phyloP scores from a whole-genome alignment of 2,888 invertebrate species.

The Lasioglossum morio region DNA sequence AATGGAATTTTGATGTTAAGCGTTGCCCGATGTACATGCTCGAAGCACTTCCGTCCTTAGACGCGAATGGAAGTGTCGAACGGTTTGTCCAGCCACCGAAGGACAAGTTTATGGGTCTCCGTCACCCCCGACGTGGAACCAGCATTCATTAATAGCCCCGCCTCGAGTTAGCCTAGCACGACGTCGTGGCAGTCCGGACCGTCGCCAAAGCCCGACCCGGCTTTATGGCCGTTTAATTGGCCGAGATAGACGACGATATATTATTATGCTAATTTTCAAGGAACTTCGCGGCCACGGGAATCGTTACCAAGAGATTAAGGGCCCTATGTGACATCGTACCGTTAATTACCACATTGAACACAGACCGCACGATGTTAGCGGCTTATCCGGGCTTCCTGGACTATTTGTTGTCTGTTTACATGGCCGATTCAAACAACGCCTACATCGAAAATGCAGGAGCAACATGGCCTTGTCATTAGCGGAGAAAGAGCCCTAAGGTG shows the following conservation, averaged over 20 bases:
- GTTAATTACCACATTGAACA: conserved; percentile 75
- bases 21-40: neutral
- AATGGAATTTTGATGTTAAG: neutral
- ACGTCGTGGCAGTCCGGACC: conserved; percentile 60
- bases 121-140: conserved; percentile 73
- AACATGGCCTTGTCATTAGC: conserved; percentile 13
- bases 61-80: conserved; percentile 11
- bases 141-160: conserved; percentile 78
- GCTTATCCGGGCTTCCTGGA: conserved; percentile 66
- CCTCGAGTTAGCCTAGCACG: conserved; percentile 73
- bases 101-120: conserved; percentile 79
- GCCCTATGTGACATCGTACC: conserved; percentile 70
- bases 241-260: conserved; percentile 76
- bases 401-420: conserved; percentile 65
- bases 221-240: conserved; percentile 81
- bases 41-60: neutral
- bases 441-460: conserved; percentile 33
- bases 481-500: conserved; percentile 1
- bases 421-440: conserved; percentile 41
- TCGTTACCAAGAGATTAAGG: conserved; percentile 73
- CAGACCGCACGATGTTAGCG: conserved; percentile 66
- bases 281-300: conserved; percentile 71
- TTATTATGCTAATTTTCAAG: conserved; percentile 78
- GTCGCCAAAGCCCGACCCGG: conserved; percentile 73
- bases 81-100: conserved; percentile 52